A percentile compares a stretch with the other conserved stretches of the same genome.
Conservation (phyloP, 1,140 invertebrate genomes). For the Ephestia elutella region DNA sequence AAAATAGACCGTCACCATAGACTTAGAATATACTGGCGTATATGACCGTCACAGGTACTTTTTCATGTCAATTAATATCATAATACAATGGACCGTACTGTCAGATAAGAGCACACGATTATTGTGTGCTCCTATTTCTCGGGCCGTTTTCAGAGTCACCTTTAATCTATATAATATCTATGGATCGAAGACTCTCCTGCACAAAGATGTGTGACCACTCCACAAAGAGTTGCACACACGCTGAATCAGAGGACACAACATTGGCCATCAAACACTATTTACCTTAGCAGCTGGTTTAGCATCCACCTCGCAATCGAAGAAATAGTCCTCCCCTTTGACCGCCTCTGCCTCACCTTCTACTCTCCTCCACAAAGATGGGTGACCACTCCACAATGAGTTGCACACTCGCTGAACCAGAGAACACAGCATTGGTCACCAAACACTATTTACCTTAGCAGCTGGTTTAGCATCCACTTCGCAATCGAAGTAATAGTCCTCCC, state of each 20-base stretch:
- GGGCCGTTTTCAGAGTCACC: no score
- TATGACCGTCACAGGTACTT: no score
- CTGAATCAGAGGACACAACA: constrained; percentile 32
- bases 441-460: constrained; percentile 38
- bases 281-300: constrained; percentile 59
- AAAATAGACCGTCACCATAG: no score
- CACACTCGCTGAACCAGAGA: constrained; percentile 33
- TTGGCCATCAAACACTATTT: constrained; percentile 27
- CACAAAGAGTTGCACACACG: constrained; percentile 33
- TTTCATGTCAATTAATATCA: no score
- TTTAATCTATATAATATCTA: no score
- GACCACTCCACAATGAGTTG: constrained; percentile 50
- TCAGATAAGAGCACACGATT: no score
- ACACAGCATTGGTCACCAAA: constrained; percentile 36
- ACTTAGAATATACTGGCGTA: no score
- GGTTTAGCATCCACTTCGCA: constrained; percentile 62
- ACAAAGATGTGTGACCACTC: constrained; percentile 50
- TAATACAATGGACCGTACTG: no score
- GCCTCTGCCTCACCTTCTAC: constrained; percentile 21
- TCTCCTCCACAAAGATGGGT: constrained; percentile 23
- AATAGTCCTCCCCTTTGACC: constrained; percentile 40
- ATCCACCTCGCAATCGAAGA: constrained; percentile 52
- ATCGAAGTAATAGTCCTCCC: constrained; percentile 45
- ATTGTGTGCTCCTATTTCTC: no score
- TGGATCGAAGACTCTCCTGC: neutral